Evolutionary conservation across 1,140 invertebrate genomes (phyloP).

Genomic region (Tetramorium parvispinum): DNA sequence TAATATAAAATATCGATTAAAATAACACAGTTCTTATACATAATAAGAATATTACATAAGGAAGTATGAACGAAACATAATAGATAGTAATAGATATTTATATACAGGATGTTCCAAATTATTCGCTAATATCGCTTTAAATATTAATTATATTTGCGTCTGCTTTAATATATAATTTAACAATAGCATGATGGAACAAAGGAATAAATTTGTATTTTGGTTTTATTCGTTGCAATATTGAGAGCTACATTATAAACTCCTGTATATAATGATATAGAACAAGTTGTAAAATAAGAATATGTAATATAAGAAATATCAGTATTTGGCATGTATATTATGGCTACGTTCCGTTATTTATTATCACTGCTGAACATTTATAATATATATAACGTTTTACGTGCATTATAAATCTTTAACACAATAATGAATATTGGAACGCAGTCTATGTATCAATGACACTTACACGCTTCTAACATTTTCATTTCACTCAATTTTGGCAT

Average conservation of each 20-base stretch:
- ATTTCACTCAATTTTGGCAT: conserved; percentile 1
- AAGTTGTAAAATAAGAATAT: neutral
- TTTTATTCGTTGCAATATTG: neutral
- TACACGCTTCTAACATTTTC: neutral
- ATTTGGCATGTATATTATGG: neutral
- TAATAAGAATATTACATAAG: neutral
- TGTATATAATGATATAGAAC: conserved; percentile 13
- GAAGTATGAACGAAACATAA: conserved; percentile 13
- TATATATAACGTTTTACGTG: too few relatives aligned
- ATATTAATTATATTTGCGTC: neutral
- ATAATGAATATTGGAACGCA: too few relatives aligned
- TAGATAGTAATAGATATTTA: conserved; percentile 1
- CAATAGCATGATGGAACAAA: neutral
- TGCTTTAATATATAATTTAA: neutral
- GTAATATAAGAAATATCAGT: conserved; percentile 21
- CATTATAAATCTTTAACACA: too few relatives aligned
- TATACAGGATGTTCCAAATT: conserved; percentile 33
- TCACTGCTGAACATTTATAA: too few relatives aligned
- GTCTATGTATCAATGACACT: neutral
- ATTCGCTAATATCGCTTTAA: neutral
- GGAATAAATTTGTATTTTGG: neutral
- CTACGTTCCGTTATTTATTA: neutral
- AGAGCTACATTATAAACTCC: neutral
- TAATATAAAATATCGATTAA: conserved; percentile 34
- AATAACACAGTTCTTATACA: conserved; percentile 32